These are phyloP conservation scores for Chymomyza procnemis DNA, from an alignment of 2,888 invertebrate genomes.

Conservation along the genomic window DNA sequence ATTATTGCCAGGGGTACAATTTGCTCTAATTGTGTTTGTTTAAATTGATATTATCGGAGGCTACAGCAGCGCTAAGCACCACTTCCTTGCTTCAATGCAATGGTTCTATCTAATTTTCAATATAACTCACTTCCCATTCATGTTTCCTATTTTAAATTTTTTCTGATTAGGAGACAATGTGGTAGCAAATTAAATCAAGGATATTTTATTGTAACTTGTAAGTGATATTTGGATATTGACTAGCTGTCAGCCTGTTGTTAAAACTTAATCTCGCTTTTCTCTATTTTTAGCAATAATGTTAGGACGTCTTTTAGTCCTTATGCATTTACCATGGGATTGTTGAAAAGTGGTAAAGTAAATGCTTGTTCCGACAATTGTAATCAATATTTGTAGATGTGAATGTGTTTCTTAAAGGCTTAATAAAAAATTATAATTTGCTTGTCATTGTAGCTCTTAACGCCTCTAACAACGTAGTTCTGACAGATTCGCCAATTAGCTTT, in stretches of 20 bases:
- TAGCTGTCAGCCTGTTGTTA: slow-evolving; percentile 56
- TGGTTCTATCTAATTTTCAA: not conserved
- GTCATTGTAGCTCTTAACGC: too few species aligned
- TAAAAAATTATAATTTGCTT: too few species aligned
- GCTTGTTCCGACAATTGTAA: slow-evolving; percentile 42
- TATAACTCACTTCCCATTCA: slow-evolving; percentile 24
- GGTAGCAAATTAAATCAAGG: slow-evolving; percentile 60
- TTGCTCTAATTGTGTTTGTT: slow-evolving; percentile 70
- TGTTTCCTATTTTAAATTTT: slow-evolving; percentile 12
- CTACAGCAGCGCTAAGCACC: slow-evolving; percentile 10
- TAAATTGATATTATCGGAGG: slow-evolving; percentile 51
- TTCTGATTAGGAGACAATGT: slow-evolving; percentile 56
- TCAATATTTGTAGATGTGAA: slow-evolving; percentile 31
- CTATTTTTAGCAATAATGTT: not conserved
- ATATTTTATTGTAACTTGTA: slow-evolving; percentile 69
- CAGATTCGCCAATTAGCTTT: too few species aligned
- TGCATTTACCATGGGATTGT: slow-evolving; percentile 33
- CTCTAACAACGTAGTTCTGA: too few species aligned
- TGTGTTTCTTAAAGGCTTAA: too few species aligned
- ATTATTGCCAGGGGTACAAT: slow-evolving; percentile 73
- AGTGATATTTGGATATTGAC: slow-evolving; percentile 44
- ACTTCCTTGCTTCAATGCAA: slow-evolving; percentile 1
- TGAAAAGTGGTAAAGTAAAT: slow-evolving; percentile 63
- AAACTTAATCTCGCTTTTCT: not conserved
- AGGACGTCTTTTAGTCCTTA: not conserved